A percentile compares a stretch with the other conserved stretches of the same genome.
These are phyloP conservation scores for Thecocarcelia acutangulata DNA, from an alignment of 2,888 invertebrate species.

Conservation along the genomic window DNA sequence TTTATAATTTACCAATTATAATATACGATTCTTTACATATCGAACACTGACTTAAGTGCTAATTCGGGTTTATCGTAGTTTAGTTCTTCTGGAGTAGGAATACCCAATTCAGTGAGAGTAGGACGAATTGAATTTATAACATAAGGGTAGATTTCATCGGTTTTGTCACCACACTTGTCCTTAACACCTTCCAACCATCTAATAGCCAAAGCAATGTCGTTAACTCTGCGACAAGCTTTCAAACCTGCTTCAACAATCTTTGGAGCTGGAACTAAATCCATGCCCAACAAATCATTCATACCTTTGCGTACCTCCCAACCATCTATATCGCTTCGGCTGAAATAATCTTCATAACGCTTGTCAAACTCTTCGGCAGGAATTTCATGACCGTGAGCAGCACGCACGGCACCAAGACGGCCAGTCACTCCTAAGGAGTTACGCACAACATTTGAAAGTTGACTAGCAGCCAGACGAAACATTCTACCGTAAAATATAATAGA, in stretches of 20 bases:
- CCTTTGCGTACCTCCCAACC: constrained; percentile 97
- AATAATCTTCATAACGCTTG: constrained; percentile 90
- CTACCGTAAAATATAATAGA: constrained; percentile 70
- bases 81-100: constrained; percentile 96
- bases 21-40: constrained; percentile 78
- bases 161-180: constrained; percentile 90
- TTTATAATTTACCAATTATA: constrained; percentile 44
- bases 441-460: constrained; percentile 81
- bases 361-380: constrained; percentile 95
- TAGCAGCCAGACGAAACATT: constrained; percentile 83
- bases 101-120: constrained; percentile 95
- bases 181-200: constrained; percentile 96
- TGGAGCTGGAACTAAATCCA: constrained; percentile 97
- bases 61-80: constrained; percentile 98
- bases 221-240: constrained; percentile 94
- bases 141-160: constrained; percentile 92
- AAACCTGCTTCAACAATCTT: constrained; percentile 92
- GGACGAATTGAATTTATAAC: constrained; percentile 94
- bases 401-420: constrained; percentile 77
- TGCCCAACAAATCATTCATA: constrained; percentile 92
- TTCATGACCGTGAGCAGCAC: constrained; percentile 82
- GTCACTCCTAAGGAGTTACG: constrained; percentile 76
- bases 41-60: constrained; percentile 88
- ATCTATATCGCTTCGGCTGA: constrained; percentile 93
- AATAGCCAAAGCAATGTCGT: constrained; percentile 95